phyloP scores from a whole-genome alignment of 2,888 invertebrate genomes.

The Thumatha senex region DNA sequence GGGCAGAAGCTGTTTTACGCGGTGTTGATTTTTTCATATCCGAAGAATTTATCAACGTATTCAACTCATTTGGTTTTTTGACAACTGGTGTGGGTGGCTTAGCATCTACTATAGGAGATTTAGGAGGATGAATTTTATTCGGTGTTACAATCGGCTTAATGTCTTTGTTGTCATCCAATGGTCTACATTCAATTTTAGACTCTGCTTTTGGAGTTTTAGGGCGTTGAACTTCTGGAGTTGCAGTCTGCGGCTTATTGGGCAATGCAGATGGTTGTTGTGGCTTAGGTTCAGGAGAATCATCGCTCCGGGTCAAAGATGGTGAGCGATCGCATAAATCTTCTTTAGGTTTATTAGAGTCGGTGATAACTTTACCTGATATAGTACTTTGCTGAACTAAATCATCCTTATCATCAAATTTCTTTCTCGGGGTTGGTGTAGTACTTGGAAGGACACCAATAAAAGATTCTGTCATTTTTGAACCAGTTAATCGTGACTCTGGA shows the following conservation, averaged over 20 bases:
- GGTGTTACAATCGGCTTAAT: slow-evolving; percentile 43
- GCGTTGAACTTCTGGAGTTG: slow-evolving; percentile 61
- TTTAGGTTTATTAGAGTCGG: slow-evolving; percentile 51
- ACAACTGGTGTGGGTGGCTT: slow-evolving; percentile 55
- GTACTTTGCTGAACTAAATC: slow-evolving; percentile 71
- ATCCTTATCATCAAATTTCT: slow-evolving; percentile 72
- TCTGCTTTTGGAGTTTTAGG: slow-evolving; percentile 71
- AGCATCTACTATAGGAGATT: slow-evolving; percentile 57
- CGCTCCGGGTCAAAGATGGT: slow-evolving; percentile 76
- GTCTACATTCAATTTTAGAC: slow-evolving; percentile 46
- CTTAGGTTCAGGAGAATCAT: slow-evolving; percentile 77
- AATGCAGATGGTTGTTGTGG: slow-evolving; percentile 46
- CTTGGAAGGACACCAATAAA: slow-evolving; percentile 71
- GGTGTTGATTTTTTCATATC: slow-evolving; percentile 71
- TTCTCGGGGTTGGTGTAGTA: slow-evolving; percentile 55
- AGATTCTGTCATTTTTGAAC: slow-evolving; percentile 78
- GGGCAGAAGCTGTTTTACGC: slow-evolving; percentile 69
- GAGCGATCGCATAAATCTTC: slow-evolving; percentile 71
- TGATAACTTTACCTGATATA: slow-evolving; percentile 43
- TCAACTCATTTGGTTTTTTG: slow-evolving; percentile 71
- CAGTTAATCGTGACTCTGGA: slow-evolving; percentile 74
- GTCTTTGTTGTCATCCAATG: slow-evolving; percentile 42
- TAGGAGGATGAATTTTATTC: slow-evolving; percentile 51
- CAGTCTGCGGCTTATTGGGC: slow-evolving; percentile 55
- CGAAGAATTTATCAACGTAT: slow-evolving; percentile 47